These are phyloP conservation scores for Celastrina argiolus DNA, from an alignment of 2,888 invertebrate genomes.

Conservation along the genomic window DNA sequence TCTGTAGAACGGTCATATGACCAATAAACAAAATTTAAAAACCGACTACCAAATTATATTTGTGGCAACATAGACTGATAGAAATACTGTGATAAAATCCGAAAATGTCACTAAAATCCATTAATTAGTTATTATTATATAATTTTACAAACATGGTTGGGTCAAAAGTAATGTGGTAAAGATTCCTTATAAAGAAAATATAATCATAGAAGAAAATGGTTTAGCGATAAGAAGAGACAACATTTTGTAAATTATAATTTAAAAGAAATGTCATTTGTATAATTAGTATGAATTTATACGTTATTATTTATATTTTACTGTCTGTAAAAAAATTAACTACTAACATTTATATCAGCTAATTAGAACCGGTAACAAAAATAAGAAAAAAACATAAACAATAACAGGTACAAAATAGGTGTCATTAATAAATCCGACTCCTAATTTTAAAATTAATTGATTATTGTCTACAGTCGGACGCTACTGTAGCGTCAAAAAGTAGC, in stretches of 20 bases:
- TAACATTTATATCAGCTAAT: not conserved
- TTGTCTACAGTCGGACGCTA: not conserved
- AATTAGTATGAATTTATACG: too few species aligned
- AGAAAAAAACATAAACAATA: not conserved
- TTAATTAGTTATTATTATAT: too few species aligned
- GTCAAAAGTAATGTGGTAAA: not conserved
- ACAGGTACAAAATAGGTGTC: conserved; percentile 5
- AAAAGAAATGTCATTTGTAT: too few species aligned
- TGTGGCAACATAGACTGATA: too few species aligned
- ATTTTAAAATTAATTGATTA: not conserved
- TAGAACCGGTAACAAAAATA: not conserved
- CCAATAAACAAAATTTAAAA: too few species aligned
- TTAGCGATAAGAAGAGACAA: not conserved
- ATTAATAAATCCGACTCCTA: not conserved
- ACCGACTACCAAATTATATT: too few species aligned
- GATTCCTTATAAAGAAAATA: not conserved
- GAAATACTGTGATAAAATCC: too few species aligned
- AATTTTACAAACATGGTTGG: not conserved
- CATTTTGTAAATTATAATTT: not conserved
- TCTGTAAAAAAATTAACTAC: not conserved
- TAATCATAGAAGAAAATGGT: not conserved
- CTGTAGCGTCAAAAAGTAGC: not conserved
- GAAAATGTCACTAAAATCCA: too few species aligned
- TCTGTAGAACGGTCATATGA: too few species aligned
- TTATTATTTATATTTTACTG: too few species aligned